Conservation (phyloP, 2,888 invertebrate genomes). For the Lobophora halterata region DNA sequence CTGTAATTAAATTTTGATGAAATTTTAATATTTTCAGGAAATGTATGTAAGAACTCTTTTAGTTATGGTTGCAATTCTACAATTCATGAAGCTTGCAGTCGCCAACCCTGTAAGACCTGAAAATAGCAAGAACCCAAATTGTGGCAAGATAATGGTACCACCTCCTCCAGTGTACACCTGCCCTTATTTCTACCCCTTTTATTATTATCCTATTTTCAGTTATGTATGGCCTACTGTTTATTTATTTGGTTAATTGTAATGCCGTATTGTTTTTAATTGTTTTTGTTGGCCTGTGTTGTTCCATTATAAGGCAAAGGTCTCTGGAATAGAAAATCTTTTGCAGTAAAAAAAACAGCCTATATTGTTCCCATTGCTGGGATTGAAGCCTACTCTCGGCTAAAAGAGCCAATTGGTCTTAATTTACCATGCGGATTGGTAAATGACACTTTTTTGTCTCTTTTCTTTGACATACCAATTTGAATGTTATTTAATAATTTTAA, state of each 20-base stretch:
- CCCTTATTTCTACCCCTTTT: constrained; percentile 3
- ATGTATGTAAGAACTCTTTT: constrained; percentile 1
- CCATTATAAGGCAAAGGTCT: too few species aligned
- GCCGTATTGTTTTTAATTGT: background rate
- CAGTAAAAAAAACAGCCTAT: too few species aligned
- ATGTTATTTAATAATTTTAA: too few species aligned
- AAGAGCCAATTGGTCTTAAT: too few species aligned
- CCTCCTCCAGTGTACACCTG: constrained; percentile 2
- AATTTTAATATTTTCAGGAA: constrained; percentile 8
- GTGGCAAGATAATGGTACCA: background rate
- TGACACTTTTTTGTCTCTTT: too few species aligned
- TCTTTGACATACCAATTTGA: too few species aligned
- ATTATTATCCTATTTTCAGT: constrained; percentile 4
- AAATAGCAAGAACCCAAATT: background rate
- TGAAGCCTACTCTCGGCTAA: too few species aligned
- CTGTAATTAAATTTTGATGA: too few species aligned
- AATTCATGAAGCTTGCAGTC: background rate
- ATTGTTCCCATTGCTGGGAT: too few species aligned
- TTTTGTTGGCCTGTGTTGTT: too few species aligned
- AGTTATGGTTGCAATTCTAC: constrained; percentile 1
- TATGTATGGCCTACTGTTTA: constrained; percentile 4
- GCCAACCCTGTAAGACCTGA: background rate
- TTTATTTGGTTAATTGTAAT: constrained; percentile 1
- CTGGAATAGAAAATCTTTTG: too few species aligned
- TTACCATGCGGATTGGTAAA: too few species aligned